Percentiles rank a stretch among this genome's conserved stretches.
phyloP scores from a whole-genome alignment of 2,888 invertebrate species.

The Operophtera brumata region DNA sequence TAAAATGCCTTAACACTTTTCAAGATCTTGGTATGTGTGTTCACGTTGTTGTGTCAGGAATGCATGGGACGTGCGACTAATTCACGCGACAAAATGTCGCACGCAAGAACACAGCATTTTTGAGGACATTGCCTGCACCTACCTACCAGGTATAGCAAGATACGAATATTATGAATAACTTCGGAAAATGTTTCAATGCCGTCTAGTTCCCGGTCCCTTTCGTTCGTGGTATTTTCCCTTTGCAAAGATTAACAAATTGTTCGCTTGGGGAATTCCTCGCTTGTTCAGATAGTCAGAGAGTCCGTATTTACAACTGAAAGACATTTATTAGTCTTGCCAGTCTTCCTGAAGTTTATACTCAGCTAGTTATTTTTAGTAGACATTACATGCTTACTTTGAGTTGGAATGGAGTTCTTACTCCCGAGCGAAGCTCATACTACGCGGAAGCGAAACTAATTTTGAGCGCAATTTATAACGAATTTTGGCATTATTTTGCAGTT shows the following conservation, averaged over 20 bases:
- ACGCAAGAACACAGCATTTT: constrained; percentile 54
- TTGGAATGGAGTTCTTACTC: no score
- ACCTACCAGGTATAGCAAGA: constrained; percentile 22
- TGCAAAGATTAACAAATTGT: constrained; percentile 59
- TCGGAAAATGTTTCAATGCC: constrained; percentile 44
- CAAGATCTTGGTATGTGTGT: constrained; percentile 48
- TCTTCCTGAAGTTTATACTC: constrained; percentile 2
- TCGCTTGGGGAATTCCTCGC: constrained; percentile 46
- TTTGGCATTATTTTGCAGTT: no score
- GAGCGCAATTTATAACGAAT: no score
- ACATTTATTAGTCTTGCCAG: constrained; percentile 5
- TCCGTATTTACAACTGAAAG: constrained; percentile 6
- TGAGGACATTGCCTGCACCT: constrained; percentile 34
- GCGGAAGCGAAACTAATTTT: no score
- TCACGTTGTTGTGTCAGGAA: constrained; percentile 54
- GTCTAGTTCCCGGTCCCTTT: constrained; percentile 34
- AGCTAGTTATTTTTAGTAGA: constrained; percentile 2
- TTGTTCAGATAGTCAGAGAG: background rate
- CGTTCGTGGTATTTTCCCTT: constrained; percentile 44
- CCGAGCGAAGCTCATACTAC: no score
- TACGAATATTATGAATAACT: constrained; percentile 43
- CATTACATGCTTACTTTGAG: no score
- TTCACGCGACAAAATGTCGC: constrained; percentile 69
- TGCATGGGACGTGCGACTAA: constrained; percentile 60
- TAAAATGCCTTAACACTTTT: constrained; percentile 51